phyloP scores from a whole-genome alignment of 2,888 invertebrate genomes.

The Morpho achilles region DNA sequence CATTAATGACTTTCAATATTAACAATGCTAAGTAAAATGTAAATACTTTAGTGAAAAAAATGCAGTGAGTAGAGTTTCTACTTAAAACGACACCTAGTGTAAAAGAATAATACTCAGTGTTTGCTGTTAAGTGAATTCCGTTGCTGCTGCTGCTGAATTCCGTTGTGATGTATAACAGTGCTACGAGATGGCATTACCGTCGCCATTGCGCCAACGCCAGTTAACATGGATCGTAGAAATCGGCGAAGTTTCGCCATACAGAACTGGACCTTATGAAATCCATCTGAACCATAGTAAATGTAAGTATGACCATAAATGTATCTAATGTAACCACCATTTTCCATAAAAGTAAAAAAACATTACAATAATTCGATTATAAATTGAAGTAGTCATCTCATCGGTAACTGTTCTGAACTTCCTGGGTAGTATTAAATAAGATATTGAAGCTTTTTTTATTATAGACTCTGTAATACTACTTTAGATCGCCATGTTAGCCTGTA shows the following conservation, averaged over 20 bases:
- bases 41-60: too few species aligned
- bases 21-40: too few species aligned
- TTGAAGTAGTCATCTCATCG: too few species aligned
- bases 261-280: slow-evolving; percentile 65
- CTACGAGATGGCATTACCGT: slow-evolving; percentile 49
- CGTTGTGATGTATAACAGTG: slow-evolving; percentile 12
- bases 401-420: too few species aligned
- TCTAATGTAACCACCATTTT: neutral
- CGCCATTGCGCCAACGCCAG: slow-evolving; percentile 49
- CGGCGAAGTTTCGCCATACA: slow-evolving; percentile 60
- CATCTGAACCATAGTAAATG: slow-evolving; percentile 75
- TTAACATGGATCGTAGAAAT: slow-evolving; percentile 76
- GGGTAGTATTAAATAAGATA: too few species aligned
- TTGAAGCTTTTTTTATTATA: too few species aligned
- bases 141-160: neutral
- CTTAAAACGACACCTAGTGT: slow-evolving; percentile 27
- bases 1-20: too few species aligned
- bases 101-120: slow-evolving; percentile 2
- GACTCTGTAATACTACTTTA: too few species aligned
- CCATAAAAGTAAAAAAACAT: neutral
- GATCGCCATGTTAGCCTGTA: too few species aligned
- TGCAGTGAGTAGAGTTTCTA: neutral
- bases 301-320: slow-evolving; percentile 41
- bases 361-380: too few species aligned
- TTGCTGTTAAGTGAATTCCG: neutral